Base-by-base conservation (phyloP, 2,797 vertebrate species). In the Hyperoplus lanceolatus region DNA sequence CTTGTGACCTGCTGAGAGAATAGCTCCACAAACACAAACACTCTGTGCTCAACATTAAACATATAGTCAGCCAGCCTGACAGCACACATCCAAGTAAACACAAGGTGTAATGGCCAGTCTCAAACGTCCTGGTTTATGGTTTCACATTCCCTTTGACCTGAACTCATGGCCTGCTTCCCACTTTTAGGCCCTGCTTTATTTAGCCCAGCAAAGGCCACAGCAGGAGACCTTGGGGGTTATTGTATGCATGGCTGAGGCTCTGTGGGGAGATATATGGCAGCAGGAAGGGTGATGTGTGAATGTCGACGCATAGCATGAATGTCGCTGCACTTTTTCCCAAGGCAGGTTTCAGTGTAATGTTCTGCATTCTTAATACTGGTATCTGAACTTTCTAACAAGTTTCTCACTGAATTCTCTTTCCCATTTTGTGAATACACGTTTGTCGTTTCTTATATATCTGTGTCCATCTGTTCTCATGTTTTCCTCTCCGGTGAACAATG, bases 111-210 rank as follows among this genome's bases (percentile, higher is more conserved):
- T 64, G 80, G 55, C 77, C 56, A 71, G n/a, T 83, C 75, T 83
- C 73, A 71, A 84, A 8, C 45, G 77, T 84, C 50, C 79, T 56
- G 85, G 88, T 90, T 88, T 92, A 88, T 71, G 66, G 91, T 94
- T 94, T 94, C 92, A 95, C 81, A 82, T 94, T 94, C 85, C 87
- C 87, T 91, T 89, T 94, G 89, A 94, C 90, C 90, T 89, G 81
- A 91, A 91, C 90, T 88, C 80, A 53, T 69, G 84, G 80, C 84
- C 81, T 50, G 8, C 75, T 50, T 72, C 67, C 84, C 81, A 87
- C 82, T 91, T 95, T 93, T 90, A 94, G 92, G 90, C 53, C 48
- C 73, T 74, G 86, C 94, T 94, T 89, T 87, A 93, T 95, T 93
- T 95, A 95, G 94, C 75, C 29, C 61, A 2, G 74, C 80, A 85